A percentile compares a stretch with the other conserved stretches of the same genome.
These are phyloP conservation scores for Tiphia femorata DNA, from an alignment of 2,888 invertebrate genomes.

Conservation along the genomic window DNA sequence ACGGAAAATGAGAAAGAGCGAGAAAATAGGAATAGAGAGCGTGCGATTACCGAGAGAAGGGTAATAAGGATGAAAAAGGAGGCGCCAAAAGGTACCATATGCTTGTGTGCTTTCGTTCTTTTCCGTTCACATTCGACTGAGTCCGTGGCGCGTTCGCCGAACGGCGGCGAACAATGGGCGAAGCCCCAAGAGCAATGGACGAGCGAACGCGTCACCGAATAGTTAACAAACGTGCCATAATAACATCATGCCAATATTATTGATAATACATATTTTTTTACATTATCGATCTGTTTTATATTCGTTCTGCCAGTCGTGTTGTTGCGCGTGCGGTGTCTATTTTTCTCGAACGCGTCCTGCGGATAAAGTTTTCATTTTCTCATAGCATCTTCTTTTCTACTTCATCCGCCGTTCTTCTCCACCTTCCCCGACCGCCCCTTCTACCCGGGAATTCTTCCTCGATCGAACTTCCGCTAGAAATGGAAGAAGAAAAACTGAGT, in stretches of 20 bases:
- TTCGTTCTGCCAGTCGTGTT: constrained; percentile 50
- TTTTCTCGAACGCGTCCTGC: constrained; percentile 18
- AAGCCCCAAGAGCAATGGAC: no score
- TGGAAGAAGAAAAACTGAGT: constrained; percentile 1
- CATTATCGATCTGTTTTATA: constrained; percentile 56
- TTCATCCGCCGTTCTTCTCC: constrained; percentile 19
- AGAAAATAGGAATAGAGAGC: not conserved
- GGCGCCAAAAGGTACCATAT: constrained; percentile 2
- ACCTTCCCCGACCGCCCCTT: constrained; percentile 18
- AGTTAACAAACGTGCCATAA: constrained; percentile 67
- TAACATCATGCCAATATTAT: constrained; percentile 68
- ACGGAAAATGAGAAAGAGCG: not conserved
- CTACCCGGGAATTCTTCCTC: no score
- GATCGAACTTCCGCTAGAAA: constrained; percentile 17
- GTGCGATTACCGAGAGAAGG: not conserved
- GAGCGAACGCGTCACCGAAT: constrained; percentile 57
- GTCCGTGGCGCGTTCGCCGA: constrained; percentile 20
- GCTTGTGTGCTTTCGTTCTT: constrained; percentile 6
- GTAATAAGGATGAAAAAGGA: constrained; percentile 3
- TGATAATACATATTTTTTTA: constrained; percentile 63
- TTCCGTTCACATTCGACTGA: constrained; percentile 23
- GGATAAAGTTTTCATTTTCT: constrained; percentile 16
- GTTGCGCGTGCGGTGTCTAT: not conserved
- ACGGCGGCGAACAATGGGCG: no score
- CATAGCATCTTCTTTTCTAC: constrained; percentile 16